Base-by-base conservation (phyloP, 2,888 invertebrate species). In the Trimorus sp. region DNA sequence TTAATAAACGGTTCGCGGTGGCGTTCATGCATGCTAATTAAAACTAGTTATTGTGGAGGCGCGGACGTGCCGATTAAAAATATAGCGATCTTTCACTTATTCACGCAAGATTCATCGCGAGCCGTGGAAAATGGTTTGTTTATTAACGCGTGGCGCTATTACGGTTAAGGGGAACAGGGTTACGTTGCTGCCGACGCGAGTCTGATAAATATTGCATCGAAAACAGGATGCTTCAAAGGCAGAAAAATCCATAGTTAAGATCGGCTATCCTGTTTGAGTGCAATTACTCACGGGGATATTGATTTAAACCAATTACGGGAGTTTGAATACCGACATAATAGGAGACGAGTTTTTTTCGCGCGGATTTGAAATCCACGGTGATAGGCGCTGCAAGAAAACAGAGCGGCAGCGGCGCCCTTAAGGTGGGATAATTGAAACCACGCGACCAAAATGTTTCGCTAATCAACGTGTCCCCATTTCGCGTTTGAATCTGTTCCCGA, bases 191-290 rank as follows among this genome's bases (percentile, higher is more conserved):
- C 71, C 38, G 62, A 71, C 71, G 15, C 37, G 45, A 71, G 62
- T 36, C 54, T 37, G 60, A 71, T 71, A 45, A 62, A 71, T 62
- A 54, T 54, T 66, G 36, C 54, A 45, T 11, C 37, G 16, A 66
- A 54, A 42, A 54, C 38, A 53, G 1, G 36, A 63, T n/a, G n/a
- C 58, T 37, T 48, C 36, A n/a, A 40, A 26, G 26, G 12, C 40
- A 53, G 37, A 58, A 68, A 69, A 69, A 69, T 1, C 45, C 36
- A 69, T 14, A 56, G 58, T 58, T 58, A 58, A 58, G 15, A 58
- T 68, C 68, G n/a, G 58, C 56, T 69, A 48, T 16, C 36, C 37
- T 37, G 16, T 69, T 69, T 58, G 56, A 69, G 26, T 48, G 14
- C 37, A 54, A 26, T 54, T 42, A 54, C 56, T 54, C 36, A 54